Percentiles rank a stretch among this genome's conserved stretches.
These are phyloP conservation scores for Julus scandinavius DNA, from an alignment of 2,888 invertebrate genomes.

Conservation along the genomic window DNA sequence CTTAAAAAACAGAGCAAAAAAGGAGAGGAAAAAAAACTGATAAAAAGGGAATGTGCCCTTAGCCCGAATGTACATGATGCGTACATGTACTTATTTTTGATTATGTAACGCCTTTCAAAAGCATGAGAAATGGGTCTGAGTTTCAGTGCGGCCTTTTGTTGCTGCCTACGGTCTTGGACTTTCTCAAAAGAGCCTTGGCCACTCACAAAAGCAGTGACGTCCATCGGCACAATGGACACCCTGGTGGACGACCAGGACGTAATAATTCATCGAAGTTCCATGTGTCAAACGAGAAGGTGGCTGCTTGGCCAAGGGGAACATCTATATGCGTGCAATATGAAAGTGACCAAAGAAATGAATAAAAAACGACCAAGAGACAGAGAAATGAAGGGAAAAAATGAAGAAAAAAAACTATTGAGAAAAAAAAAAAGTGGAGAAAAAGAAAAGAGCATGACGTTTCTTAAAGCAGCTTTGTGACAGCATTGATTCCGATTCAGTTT, in stretches of 20 bases:
- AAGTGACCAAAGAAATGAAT: constrained; percentile 47
- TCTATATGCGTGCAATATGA: background rate
- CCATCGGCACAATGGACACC: constrained; percentile 46
- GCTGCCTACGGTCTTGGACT: constrained; percentile 36
- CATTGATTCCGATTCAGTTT: background rate
- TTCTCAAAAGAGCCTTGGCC: constrained; percentile 41
- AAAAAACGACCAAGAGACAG: background rate
- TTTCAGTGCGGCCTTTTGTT: constrained; percentile 51
- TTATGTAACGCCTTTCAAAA: constrained; percentile 54
- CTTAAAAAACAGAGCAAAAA: constrained; percentile 49
- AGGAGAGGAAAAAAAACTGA: constrained; percentile 22
- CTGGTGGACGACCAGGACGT: constrained; percentile 41
- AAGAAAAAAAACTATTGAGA: constrained; percentile 39
- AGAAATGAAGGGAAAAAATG: background rate
- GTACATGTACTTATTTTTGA: constrained; percentile 51
- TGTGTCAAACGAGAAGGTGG: constrained; percentile 47
- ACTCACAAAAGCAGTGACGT: constrained; percentile 48
- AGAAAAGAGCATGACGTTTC: constrained; percentile 33
- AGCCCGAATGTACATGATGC: constrained; percentile 9
- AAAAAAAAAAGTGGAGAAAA: constrained; percentile 14
- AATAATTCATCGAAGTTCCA: constrained; percentile 51
- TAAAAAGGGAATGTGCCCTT: constrained; percentile 48
- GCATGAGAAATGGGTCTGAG: constrained; percentile 54
- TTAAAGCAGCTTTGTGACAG: background rate
- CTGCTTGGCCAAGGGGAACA: constrained; percentile 42